A percentile compares a stretch with the other conserved stretches of the same genome.
Evolutionary conservation across 2,797 vertebrate genomes (phyloP).

Genomic region (Spinus olivaceus): DNA sequence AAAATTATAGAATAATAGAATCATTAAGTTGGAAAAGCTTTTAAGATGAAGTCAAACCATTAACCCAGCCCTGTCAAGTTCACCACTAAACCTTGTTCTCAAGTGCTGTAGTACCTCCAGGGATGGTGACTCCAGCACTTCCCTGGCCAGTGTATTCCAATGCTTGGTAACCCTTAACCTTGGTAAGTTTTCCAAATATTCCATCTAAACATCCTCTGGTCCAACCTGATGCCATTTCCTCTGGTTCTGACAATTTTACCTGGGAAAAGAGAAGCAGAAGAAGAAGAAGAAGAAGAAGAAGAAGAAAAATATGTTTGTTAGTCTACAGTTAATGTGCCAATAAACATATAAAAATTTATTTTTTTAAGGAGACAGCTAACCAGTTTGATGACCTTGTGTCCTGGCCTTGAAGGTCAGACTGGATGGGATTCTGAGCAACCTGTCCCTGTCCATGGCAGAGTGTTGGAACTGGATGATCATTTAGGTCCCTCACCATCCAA

Average conservation of each 20-base stretch:
- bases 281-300: background rate
- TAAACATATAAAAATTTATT: background rate
- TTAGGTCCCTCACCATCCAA: background rate
- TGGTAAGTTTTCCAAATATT: background rate
- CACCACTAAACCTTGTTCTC: background rate
- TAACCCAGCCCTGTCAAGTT: background rate
- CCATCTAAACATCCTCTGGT: background rate
- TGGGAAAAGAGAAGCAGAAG: background rate
- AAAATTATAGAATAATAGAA: background rate
- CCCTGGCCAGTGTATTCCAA: background rate
- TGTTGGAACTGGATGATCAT: background rate
- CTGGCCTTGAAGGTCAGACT: background rate
- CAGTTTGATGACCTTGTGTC: background rate
- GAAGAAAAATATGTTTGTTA: background rate
- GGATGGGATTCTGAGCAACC: background rate
- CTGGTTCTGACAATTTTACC: background rate
- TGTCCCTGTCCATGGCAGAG: background rate
- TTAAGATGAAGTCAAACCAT: background rate
- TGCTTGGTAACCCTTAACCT: background rate
- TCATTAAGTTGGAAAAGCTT: background rate
- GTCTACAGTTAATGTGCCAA: background rate
- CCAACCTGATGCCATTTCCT: background rate
- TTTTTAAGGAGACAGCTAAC: background rate
- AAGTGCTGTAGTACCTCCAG: too few relatives aligned
- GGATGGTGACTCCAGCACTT: background rate